Percentiles rank a stretch among this genome's conserved stretches.
Conservation (phyloP, 2,113 vertebrate genomes). For the Pelecanoides urinatrix region DNA sequence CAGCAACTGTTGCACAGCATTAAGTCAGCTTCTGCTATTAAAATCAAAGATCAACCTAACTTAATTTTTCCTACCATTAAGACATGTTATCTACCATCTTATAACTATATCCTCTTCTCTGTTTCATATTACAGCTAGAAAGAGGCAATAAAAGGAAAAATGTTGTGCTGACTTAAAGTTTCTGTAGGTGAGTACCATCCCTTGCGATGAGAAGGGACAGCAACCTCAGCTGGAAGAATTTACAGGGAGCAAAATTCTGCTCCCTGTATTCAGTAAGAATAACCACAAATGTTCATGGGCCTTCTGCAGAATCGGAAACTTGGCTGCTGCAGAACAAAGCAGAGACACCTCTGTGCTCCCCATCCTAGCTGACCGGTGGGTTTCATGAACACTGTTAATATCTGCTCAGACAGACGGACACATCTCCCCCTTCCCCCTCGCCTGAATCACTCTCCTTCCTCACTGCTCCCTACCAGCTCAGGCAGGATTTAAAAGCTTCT, state of each 20-base stretch:
- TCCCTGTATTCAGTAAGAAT: background rate
- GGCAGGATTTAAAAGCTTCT: background rate
- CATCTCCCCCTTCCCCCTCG: background rate
- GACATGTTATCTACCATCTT: background rate
- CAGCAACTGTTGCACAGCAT: background rate
- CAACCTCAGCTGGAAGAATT: background rate
- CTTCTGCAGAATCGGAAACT: background rate
- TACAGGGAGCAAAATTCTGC: background rate
- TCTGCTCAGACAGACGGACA: background rate
- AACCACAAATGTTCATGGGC: background rate
- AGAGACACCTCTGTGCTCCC: background rate
- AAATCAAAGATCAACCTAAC: background rate
- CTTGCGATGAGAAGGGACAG: background rate
- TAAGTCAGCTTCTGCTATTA: background rate
- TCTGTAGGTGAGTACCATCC: background rate
- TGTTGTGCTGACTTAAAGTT: background rate
- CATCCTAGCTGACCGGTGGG: background rate
- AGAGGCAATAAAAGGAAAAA: background rate
- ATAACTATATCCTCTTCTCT: background rate
- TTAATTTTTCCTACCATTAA: background rate
- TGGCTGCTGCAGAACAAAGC: background rate
- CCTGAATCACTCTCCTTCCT: background rate
- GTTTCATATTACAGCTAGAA: background rate
- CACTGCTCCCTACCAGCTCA: background rate
- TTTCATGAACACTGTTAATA: background rate